Evolutionary conservation across 1,140 invertebrate genomes (phyloP), one percentile per base, ranked within the genome.

Genomic region (Danaus melanippus): DNA sequence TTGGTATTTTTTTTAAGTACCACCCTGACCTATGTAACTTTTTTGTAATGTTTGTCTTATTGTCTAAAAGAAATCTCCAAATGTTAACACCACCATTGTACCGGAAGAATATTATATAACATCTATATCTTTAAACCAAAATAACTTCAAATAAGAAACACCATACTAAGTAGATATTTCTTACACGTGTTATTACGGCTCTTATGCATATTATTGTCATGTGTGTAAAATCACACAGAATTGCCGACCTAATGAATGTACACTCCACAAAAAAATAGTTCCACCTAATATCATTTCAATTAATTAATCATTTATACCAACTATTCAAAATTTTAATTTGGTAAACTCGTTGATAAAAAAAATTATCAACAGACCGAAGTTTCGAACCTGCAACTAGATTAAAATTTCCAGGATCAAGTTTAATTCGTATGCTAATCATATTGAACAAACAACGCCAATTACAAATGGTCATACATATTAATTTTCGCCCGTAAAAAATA

Each of bases 391-490:
- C 17, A 58, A 70, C 61, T 57, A 60, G 56, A 53, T 57, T 60
- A 47, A 58, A 68, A 63, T 50, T 32, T 55, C 53, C 32, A 43
- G 42, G 12, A 41, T 40, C 56, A 69, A 67, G 53, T 74, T 76
- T 73, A 67, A 73, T 75, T 67, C 68, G 50, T 67, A 81, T 81
- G 76, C 65, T 78, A 79, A 79, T 81, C 46, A 52, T 60, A 64
- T 66, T 53, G 60, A 52, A 60, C 58, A 60, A 76, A 71, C 71
- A 64, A 62, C 56, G 67, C 63, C 72, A 65, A 79, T 80, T 80
- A 78, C 69, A 73, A 72, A 70, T 72, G 72, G 69, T 76, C 74
- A 81, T 81, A 74, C 75, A 84, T 84, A 81, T 81, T 83, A 79
- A 81, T 78, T 75, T 77, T 68, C 64, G 66, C 64, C 71, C 53